phyloP scores from a whole-genome alignment of 2,113 vertebrate genomes.

The Aphelocoma coerulescens region DNA sequence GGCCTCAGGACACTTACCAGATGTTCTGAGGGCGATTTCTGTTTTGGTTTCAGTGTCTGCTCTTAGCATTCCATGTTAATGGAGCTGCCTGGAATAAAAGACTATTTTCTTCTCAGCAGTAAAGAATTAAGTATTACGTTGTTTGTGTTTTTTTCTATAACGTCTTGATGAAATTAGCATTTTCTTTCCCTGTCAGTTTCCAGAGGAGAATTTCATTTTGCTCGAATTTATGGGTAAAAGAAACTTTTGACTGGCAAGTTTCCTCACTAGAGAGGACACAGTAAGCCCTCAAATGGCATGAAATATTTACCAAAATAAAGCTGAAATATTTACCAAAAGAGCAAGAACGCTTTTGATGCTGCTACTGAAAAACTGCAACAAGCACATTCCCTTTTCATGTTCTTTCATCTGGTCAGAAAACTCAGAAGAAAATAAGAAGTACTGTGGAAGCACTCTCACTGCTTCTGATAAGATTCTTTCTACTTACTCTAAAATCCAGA shows the following conservation, averaged over 20 bases:
- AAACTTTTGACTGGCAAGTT: background rate
- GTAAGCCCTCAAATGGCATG: background rate
- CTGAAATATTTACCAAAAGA: background rate
- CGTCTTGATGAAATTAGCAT: background rate
- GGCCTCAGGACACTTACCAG: background rate
- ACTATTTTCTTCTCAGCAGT: background rate
- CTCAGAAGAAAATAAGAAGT: background rate
- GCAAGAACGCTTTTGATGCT: background rate
- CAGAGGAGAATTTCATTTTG: background rate
- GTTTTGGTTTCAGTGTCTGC: background rate
- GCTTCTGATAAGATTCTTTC: background rate
- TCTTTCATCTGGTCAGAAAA: background rate
- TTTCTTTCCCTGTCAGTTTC: background rate
- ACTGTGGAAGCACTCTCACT: background rate
- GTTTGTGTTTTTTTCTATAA: background rate
- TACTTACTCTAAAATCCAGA: background rate
- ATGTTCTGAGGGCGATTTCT: background rate
- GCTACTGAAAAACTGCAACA: background rate
- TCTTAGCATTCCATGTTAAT: background rate
- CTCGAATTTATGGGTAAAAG: background rate
- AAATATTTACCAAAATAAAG: conserved; percentile 18
- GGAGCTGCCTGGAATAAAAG: background rate
- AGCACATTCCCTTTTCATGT: background rate
- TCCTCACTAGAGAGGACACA: background rate
- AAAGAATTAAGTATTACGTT: background rate